Evolutionary conservation across 2,888 invertebrate genomes (phyloP), one percentile per base, ranked within the genome.

Genomic region (Gymnoscelis rufifasciata): DNA sequence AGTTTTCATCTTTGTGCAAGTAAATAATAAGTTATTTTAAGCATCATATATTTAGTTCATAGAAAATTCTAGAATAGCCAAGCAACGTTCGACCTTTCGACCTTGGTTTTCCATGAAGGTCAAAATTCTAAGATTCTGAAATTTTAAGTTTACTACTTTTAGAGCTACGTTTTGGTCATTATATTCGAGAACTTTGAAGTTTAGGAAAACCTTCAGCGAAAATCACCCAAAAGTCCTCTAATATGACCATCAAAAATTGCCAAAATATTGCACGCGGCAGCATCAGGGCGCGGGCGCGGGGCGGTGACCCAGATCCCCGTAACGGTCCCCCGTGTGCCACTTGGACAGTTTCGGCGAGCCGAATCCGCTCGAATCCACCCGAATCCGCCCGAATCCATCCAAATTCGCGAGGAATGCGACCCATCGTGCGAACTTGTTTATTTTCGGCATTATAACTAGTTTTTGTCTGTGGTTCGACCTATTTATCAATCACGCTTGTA

Each of bases 201-300:
- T n/a, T n/a, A n/a, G n/a, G n/a, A n/a, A n/a, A n/a, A n/a, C n/a
- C n/a, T n/a, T n/a, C n/a, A n/a, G n/a, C n/a, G n/a, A n/a, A n/a
- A n/a, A n/a, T 19, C 19, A 19, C 5, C 3, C 2, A 19, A 19
- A 19, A 19, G 19, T 5, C 2, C 19, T 5, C 19, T 19, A 5
- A 19, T 19, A 54, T 57, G 44, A 36, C n/a, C 43, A 52, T 48
- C 50, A 52, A 59, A 60, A 56, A 59, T 52, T 52, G 47, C 48
- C 44, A 42, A 41, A 43, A 54, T 64, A 68, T 71, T 71, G 71
- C 71, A 69, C 70, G 69, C 69, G 57, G 42, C 40, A 43, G 38
- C 68, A 62, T 67, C 67, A 68, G n/a, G n/a, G n/a, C n/a, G 59
- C 54, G 59, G 59, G 57, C 52, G 47, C 33, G 40, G 31, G 52